A percentile compares a stretch with the other conserved stretches of the same genome.
Conservation (phyloP, 2,797 vertebrate genomes). For the Danionella dracula region DNA sequence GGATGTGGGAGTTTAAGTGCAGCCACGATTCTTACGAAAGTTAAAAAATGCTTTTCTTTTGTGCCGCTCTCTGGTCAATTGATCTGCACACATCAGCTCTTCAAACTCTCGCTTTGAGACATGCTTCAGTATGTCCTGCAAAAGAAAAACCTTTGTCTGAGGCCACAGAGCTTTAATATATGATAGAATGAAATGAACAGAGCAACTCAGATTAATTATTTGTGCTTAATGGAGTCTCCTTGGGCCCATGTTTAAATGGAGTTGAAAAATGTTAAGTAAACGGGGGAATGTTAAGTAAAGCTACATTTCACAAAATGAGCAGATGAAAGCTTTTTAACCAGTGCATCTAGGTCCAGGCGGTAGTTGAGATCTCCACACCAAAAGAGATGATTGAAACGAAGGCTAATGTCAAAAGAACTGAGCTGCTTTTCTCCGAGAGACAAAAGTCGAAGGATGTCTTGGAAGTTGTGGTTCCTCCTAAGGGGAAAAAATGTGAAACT, state of each 20-base stretch:
- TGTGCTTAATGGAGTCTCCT: neutral
- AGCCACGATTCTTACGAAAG: constrained; percentile 68
- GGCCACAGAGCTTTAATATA: neutral
- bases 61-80: constrained; percentile 75
- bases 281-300: too few relatives aligned
- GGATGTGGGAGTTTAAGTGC: constrained; percentile 1
- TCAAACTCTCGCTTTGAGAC: constrained; percentile 76
- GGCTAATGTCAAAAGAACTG: constrained; percentile 72
- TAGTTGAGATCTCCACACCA: constrained; percentile 85
- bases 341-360: constrained; percentile 73
- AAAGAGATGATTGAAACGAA: constrained; percentile 78
- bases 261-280: too few relatives aligned
- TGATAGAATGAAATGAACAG: neutral
- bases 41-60: constrained; percentile 77
- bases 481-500: neutral
- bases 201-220: neutral
- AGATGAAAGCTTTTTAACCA: constrained; percentile 55
- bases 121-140: constrained; percentile 76
- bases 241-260: neutral
- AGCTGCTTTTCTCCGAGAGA: constrained; percentile 76
- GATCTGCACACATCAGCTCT: constrained; percentile 77
- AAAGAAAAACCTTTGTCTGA: neutral
- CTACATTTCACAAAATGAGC: neutral
- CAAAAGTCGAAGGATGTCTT: constrained; percentile 75
- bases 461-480: constrained; percentile 81